Evolutionary conservation across 2,888 invertebrate species (phyloP).

Genomic region (Andrena hattorfiana): DNA sequence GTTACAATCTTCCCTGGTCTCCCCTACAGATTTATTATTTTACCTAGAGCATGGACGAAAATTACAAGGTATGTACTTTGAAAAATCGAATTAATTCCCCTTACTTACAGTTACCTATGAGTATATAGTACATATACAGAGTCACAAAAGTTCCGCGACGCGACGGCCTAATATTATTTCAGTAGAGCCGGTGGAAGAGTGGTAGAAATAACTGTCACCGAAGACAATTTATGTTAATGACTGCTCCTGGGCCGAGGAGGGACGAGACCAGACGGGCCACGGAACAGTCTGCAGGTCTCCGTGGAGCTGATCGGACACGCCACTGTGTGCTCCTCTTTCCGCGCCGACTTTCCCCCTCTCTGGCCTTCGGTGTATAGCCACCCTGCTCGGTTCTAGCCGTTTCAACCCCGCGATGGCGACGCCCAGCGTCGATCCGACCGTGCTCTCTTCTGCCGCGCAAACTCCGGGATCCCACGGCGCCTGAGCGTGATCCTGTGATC

Average conservation of each 20-base stretch:
- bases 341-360: slow-evolving; percentile 23
- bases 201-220: slow-evolving; percentile 86
- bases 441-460: slow-evolving; percentile 75
- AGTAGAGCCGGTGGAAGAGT: slow-evolving; percentile 66
- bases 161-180: slow-evolving; percentile 53
- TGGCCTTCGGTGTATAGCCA: slow-evolving; percentile 57
- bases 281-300: slow-evolving; percentile 82
- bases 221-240: slow-evolving; percentile 87
- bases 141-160: slow-evolving; percentile 2
- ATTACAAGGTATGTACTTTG: neutral
- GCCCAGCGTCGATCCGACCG: slow-evolving; percentile 78
- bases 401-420: slow-evolving; percentile 82
- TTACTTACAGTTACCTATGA: neutral
- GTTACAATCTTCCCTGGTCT: no score
- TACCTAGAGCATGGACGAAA: no score
- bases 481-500: slow-evolving; percentile 31
- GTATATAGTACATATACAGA: neutral
- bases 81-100: slow-evolving; percentile 6
- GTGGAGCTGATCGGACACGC: slow-evolving; percentile 79
- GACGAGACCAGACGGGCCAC: slow-evolving; percentile 64
- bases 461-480: slow-evolving; percentile 73
- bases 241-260: slow-evolving; percentile 79
- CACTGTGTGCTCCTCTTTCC: slow-evolving; percentile 18
- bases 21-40: no score
- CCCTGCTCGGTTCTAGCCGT: slow-evolving; percentile 50